Conservation (phyloP, 2,888 invertebrate species). For the Alitta virens region DNA sequence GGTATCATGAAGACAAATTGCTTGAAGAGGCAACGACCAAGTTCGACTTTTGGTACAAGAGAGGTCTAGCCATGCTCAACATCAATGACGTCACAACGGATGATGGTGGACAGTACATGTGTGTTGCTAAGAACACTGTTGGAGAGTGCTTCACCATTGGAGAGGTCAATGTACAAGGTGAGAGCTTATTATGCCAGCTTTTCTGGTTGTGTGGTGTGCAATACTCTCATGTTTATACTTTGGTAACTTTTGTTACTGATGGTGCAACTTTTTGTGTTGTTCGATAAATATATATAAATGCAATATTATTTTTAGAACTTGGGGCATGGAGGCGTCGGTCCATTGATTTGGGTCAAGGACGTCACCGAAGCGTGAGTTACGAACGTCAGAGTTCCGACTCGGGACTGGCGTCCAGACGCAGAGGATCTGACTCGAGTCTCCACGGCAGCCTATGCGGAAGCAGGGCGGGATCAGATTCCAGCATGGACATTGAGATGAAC, state of each 20-base stretch:
- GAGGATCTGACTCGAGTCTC: conserved; percentile 13
- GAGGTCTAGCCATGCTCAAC: conserved; percentile 61
- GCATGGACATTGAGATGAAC: conserved; percentile 6
- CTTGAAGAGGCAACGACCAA: conserved; percentile 43
- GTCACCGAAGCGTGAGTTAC: conserved; percentile 11
- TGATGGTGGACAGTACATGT: conserved; percentile 51
- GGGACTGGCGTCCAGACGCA: not conserved
- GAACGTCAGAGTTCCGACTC: conserved; percentile 13
- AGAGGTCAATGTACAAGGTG: conserved; percentile 46
- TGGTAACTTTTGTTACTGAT: no score
- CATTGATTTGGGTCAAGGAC: conserved; percentile 9
- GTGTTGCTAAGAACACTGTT: conserved; percentile 48
- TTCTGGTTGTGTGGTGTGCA: no score
- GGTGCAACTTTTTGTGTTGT: no score
- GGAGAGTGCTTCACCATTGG: conserved; percentile 48
- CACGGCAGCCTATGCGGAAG: not conserved
- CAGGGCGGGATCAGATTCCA: conserved; percentile 7
- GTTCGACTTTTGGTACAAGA: conserved; percentile 49
- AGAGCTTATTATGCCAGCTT: not conserved
- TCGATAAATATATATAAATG: no score
- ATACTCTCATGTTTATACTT: no score
- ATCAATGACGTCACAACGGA: conserved; percentile 61
- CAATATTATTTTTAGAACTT: no score
- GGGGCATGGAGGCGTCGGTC: conserved; percentile 19
- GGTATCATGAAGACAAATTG: conserved; percentile 52